These are phyloP conservation scores for Danio albolineatus DNA, from an alignment of 2,797 vertebrate genomes.

Conservation along the genomic window DNA sequence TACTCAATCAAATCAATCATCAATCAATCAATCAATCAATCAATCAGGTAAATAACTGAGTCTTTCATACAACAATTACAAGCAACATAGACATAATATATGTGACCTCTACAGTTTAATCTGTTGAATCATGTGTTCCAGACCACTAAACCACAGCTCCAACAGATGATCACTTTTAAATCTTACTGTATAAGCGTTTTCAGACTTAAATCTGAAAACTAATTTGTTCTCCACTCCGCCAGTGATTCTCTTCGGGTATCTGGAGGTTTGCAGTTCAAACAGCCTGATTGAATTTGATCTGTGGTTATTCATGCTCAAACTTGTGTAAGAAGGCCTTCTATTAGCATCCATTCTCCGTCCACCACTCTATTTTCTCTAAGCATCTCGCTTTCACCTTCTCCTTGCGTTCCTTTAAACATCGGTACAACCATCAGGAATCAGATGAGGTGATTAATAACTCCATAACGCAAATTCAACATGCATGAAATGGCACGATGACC, in stretches of 20 bases:
- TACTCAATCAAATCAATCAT: too few relatives aligned
- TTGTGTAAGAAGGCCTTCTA: constrained; percentile 16
- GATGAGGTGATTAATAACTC: constrained; percentile 70
- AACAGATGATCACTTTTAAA: background rate
- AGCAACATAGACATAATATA: too few relatives aligned
- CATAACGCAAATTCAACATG: constrained; percentile 72
- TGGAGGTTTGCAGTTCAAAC: constrained; percentile 21
- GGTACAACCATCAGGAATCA: constrained; percentile 64
- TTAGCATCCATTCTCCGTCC: constrained; percentile 13
- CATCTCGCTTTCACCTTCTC: constrained; percentile 27
- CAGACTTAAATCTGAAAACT: background rate
- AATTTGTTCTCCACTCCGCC: constrained; percentile 5
- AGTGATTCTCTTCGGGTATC: constrained; percentile 12
- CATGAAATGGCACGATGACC: constrained; percentile 70
- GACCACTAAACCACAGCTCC: background rate
- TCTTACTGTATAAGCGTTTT: background rate
- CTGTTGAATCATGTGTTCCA: background rate
- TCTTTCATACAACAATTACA: too few relatives aligned
- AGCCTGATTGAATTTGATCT: constrained; percentile 4
- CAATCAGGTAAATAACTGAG: too few relatives aligned
- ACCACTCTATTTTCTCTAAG: constrained; percentile 16
- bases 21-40: too few relatives aligned
- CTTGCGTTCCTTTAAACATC: constrained; percentile 51
- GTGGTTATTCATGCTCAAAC: constrained; percentile 31
- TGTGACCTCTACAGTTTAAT: too few relatives aligned